Base-by-base conservation (phyloP, 1,140 invertebrate genomes). In the Phocides pigmalion region DNA sequence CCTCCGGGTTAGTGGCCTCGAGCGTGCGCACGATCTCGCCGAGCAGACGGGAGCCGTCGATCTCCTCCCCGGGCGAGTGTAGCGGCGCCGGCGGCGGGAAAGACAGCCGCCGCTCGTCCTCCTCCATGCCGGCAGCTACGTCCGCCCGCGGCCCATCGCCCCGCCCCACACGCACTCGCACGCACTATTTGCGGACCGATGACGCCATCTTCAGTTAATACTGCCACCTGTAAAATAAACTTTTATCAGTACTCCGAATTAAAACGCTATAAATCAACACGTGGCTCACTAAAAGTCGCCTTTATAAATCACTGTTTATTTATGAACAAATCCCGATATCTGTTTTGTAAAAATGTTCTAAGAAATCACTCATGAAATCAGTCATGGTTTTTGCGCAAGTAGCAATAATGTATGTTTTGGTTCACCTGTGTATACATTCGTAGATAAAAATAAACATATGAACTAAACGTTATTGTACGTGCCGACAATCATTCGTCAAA, bases 81-180 rank as follows among this genome's bases (percentile, higher is more conserved):
- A 89, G 81, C 79, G 88, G 88, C 86, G 86, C 86, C 81, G 86
- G 86, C 79, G 88, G 86, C 80, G 85, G 85, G 75, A 90, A 90
- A 70, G 88, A 90, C 65, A 90, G 80, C 70, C 88, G 84, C 79
- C 88, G 78, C 79, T 90, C 88, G 84, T 89, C 86, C 74, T 89
- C 88, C 74, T 90, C 86, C 87, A 89, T 89, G 64, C 75, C 76
- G 68, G 62, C 62, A 65, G 81, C 84, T 86, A 87, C 79, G 75
- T 76, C 76, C 72, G 44, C 25, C 47, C 47, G 47, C 78, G 71
- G 67, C 74, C 78, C 84, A 82, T 84, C 77, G 86, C 84, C 72
- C 68, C 79, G 75, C 75, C 68, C 71, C 70, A 62, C 74, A 72
- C 72, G 64, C 66, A 66, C 50, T 53, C 70, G 61, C 74, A 54